Percentiles rank a stretch among this genome's conserved stretches.
These are phyloP conservation scores for Halichondria panicea DNA, from an alignment of 37 sponge, comb jelly and placozoan species.

Conservation along the genomic window DNA sequence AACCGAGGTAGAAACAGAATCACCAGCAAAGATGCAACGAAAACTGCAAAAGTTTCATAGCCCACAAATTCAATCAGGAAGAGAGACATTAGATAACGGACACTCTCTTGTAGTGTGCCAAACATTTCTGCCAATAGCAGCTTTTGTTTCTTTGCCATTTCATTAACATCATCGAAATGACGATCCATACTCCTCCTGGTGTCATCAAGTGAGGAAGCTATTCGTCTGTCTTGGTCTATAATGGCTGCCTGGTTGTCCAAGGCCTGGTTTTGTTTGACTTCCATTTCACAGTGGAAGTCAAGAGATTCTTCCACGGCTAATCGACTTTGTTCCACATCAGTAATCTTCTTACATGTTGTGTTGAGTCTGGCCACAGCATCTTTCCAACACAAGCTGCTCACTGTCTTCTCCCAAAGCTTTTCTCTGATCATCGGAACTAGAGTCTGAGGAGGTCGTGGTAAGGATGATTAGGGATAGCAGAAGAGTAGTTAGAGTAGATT, in stretches of 20 bases:
- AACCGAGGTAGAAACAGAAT: conserved; percentile 48
- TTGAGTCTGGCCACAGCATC: conserved; percentile 40
- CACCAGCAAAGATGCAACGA: conserved; percentile 19
- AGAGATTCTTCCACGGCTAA: conserved; percentile 64
- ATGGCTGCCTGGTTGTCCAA: conserved; percentile 54
- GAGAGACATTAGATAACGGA: conserved; percentile 41
- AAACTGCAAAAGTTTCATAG: conserved; percentile 24
- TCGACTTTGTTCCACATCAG: conserved; percentile 29
- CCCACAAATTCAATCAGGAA: conserved; percentile 46
- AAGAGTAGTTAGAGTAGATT: too few species aligned
- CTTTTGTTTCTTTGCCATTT: conserved; percentile 55
- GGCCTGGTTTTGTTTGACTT: conserved; percentile 40
- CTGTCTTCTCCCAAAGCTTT: too few species aligned
- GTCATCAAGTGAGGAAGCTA: conserved; percentile 27
- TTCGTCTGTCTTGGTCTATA: conserved; percentile 44
- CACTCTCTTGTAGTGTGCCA: conserved; percentile 8
- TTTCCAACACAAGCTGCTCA: too few species aligned
- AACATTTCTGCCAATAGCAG: conserved; percentile 26
- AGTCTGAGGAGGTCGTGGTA: too few species aligned
- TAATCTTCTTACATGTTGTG: conserved; percentile 39
- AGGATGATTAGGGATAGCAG: too few species aligned
- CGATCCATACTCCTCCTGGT: conserved; percentile 13
- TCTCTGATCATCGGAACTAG: too few species aligned
- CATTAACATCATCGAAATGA: conserved; percentile 24
- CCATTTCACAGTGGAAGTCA: conserved; percentile 51